Conservation (phyloP, 2,888 invertebrate species). For the Drosophila pegasa region DNA sequence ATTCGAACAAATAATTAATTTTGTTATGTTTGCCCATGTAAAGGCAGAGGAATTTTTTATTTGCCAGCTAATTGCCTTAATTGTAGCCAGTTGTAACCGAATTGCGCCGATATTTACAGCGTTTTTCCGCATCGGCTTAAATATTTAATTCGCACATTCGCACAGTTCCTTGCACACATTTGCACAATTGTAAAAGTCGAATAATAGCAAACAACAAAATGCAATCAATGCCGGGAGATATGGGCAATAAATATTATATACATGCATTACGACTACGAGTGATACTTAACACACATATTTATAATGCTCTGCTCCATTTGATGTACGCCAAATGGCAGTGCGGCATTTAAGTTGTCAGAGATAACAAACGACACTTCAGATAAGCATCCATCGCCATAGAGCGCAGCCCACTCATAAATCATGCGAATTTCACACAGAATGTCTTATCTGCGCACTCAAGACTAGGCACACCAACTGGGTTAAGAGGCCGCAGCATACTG, state of each 20-base stretch:
- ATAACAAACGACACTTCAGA: slow-evolving; percentile 59
- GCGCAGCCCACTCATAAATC: slow-evolving; percentile 56
- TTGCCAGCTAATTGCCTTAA: slow-evolving; percentile 14
- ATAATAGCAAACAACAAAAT: slow-evolving; percentile 45
- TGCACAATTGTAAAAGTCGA: slow-evolving; percentile 45
- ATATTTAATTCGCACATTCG: slow-evolving; percentile 24
- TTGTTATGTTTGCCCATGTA: not conserved
- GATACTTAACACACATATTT: slow-evolving; percentile 55
- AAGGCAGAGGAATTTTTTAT: slow-evolving; percentile 15
- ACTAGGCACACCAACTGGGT: slow-evolving; percentile 15
- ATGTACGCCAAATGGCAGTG: slow-evolving; percentile 44
- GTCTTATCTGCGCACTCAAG: slow-evolving; percentile 37
- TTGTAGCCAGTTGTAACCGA: slow-evolving; percentile 33
- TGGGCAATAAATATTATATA: slow-evolving; percentile 44
- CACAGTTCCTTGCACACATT: slow-evolving; percentile 24
- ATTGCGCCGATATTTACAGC: slow-evolving; percentile 15
- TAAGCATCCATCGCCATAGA: slow-evolving; percentile 58
- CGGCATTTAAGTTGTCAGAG: slow-evolving; percentile 57
- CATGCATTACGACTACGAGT: slow-evolving; percentile 32
- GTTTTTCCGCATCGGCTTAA: slow-evolving; percentile 27
- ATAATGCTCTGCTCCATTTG: slow-evolving; percentile 46
- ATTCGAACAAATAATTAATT: slow-evolving; percentile 4
- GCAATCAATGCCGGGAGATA: slow-evolving; percentile 51
- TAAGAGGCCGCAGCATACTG: slow-evolving; percentile 8
- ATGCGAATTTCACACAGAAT: slow-evolving; percentile 47